Percentiles rank a stretch among this genome's conserved stretches.
phyloP scores from a whole-genome alignment of 2,888 invertebrate species.

The Tuberolachnus salignus region DNA sequence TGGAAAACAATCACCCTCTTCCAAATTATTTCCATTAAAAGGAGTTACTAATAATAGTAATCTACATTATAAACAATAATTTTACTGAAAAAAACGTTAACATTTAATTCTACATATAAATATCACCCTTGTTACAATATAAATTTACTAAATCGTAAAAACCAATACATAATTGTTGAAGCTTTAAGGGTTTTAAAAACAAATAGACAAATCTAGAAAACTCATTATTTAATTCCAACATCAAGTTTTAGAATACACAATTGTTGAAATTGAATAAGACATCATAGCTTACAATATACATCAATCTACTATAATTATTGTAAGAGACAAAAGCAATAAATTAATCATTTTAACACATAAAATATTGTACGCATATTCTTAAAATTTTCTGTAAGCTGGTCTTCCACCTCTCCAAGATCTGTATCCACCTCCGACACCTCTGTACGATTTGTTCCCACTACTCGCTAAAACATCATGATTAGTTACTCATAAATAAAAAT shows the following conservation, averaged over 20 bases:
- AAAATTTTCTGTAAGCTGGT: constrained; percentile 51
- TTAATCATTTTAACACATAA: constrained; percentile 44
- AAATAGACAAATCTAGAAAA: constrained; percentile 43
- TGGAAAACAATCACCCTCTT: too few relatives aligned
- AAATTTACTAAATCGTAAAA: neutral
- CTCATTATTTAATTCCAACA: constrained; percentile 39
- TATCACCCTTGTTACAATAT: neutral
- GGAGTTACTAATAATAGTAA: too few relatives aligned
- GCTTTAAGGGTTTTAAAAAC: constrained; percentile 3
- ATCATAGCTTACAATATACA: constrained; percentile 47
- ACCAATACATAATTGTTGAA: neutral
- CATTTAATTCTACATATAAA: too few relatives aligned
- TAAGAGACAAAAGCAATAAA: neutral
- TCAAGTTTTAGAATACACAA: constrained; percentile 47
- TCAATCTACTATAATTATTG: constrained; percentile 23
- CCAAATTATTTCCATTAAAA: too few relatives aligned
- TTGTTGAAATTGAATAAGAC: constrained; percentile 39
- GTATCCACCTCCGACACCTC: constrained; percentile 57
- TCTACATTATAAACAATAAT: too few relatives aligned
- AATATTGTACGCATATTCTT: constrained; percentile 16
- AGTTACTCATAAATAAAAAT: neutral
- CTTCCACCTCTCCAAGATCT: constrained; percentile 56
- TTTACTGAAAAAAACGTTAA: too few relatives aligned
- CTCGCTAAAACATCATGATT: constrained; percentile 26
- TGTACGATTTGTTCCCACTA: constrained; percentile 58